Evolutionary conservation across 2,888 invertebrate genomes (phyloP).

Genomic region (Pocota personata): DNA sequence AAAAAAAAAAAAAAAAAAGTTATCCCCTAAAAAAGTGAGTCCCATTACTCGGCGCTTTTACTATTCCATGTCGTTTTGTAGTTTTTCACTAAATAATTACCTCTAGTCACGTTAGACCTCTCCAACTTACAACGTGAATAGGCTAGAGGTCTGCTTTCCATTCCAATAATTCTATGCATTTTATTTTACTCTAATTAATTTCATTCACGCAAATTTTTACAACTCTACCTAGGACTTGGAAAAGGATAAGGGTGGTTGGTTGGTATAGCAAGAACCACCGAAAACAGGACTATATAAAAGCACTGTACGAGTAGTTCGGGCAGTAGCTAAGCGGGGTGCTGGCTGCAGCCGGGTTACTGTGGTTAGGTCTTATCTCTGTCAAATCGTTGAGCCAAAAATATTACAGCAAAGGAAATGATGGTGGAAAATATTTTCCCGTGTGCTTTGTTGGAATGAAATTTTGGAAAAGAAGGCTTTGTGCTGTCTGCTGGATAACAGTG

Average conservation of each 20-base stretch:
- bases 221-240: conserved; percentile 19
- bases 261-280: not conserved
- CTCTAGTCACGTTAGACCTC: conserved; percentile 53
- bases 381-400: conserved; percentile 4
- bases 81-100: conserved; percentile 47
- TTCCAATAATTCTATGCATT: conserved; percentile 38
- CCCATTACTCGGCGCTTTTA: not conserved
- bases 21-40: not conserved
- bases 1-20: not conserved
- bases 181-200: conserved; percentile 64
- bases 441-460: not conserved
- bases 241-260: conserved; percentile 1
- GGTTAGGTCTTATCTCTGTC: conserved; percentile 1
- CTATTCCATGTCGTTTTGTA: conserved; percentile 3
- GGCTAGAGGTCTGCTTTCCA: not conserved
- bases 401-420: not conserved
- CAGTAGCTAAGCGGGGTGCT: conserved; percentile 4
- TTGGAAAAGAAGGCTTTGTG: not conserved
- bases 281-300: not conserved
- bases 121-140: not conserved
- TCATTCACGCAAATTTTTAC: conserved; percentile 69
- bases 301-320: conserved; percentile 4
- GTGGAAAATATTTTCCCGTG: not conserved
- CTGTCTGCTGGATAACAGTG: not conserved
- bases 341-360: not conserved